Base-by-base conservation (phyloP, 2,888 invertebrate genomes). In the Amphiduros pacificus region DNA sequence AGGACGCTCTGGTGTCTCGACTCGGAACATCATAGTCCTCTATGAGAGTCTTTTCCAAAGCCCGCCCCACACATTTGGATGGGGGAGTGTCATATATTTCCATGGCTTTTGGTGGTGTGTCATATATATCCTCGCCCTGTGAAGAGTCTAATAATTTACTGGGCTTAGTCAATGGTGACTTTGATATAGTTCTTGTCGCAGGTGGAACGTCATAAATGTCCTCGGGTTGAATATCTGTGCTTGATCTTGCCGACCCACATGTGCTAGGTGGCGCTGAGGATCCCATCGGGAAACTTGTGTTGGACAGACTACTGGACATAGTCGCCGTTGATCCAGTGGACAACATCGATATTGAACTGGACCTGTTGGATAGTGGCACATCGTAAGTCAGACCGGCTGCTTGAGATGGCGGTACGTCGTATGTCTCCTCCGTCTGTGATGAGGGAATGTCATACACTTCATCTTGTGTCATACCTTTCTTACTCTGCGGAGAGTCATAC, bases 41-140 rank as follows among this genome's bases (percentile, higher is more conserved):
- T 31, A 69, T 61, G 62, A 74, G 67, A 58, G 71, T n/a, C 28
- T 58, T 20, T 20, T n/a, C n/a, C 17, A 17, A 27, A 22, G 29
- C 29, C 22, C 17, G 27, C 66, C 66, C n/a, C 69, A 71, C 24
- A 82, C 83, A 32, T 83, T 80, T 14, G 85, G 84, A 73, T 5
- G 86, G 82, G 2, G 89, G 88, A 55, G 88, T 87, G 74, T 89
- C 89, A 77, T 89, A 89, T 65, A 86, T 84, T 68, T 86, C 84
- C 44, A 11, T 44, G 5, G 44, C n/a, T 29, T 22, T 1, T 11
- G 32, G 44, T 1, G 73, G 71, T 28, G 28, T 28, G 24, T 52
- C 58, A 32, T 49, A 41, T 9, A 20, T 48, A 31, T 44, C 44
- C 28, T 60, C 55, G 1, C 27, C 20, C n/a, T 44, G 20, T 6